Percentiles rank a stretch among this genome's conserved stretches.
phyloP scores from a whole-genome alignment of 2,113 vertebrate species.

The Carassius gibelio region DNA sequence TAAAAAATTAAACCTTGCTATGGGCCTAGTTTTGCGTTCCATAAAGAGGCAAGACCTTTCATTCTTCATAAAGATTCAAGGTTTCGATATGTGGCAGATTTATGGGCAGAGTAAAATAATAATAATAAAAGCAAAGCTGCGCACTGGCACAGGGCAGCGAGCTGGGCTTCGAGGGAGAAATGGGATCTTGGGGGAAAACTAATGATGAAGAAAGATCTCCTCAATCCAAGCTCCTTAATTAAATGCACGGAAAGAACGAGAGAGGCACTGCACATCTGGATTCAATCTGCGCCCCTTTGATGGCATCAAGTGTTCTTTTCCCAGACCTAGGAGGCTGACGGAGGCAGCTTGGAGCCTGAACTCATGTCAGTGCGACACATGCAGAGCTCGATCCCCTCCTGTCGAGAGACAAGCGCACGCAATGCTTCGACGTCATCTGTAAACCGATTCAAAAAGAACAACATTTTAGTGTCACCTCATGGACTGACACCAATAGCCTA shows the following conservation, averaged over 20 bases:
- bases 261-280: slow-evolving; percentile 83
- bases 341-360: slow-evolving; percentile 76
- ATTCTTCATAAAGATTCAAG: slow-evolving; percentile 18
- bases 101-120: slow-evolving; percentile 39
- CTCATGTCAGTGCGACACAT: slow-evolving; percentile 63
- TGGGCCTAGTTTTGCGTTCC: not conserved
- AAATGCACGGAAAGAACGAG: slow-evolving; percentile 84
- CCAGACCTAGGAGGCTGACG: slow-evolving; percentile 81
- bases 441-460: slow-evolving; percentile 19
- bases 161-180: slow-evolving; percentile 50
- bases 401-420: slow-evolving; percentile 33
- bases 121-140: slow-evolving; percentile 47
- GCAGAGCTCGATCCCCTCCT: slow-evolving; percentile 58
- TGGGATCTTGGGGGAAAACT: slow-evolving; percentile 70
- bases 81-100: slow-evolving; percentile 55
- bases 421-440: slow-evolving; percentile 28
- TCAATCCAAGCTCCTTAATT: slow-evolving; percentile 84
- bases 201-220: slow-evolving; percentile 82
- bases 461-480: slow-evolving; percentile 39
- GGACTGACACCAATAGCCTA: not conserved
- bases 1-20: not conserved
- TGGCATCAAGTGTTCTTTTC: slow-evolving; percentile 89
- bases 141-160: slow-evolving; percentile 52
- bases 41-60: not conserved
- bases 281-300: slow-evolving; percentile 89